phyloP scores from a whole-genome alignment of 1,140 invertebrate species.

The Saccostrea echinata region DNA sequence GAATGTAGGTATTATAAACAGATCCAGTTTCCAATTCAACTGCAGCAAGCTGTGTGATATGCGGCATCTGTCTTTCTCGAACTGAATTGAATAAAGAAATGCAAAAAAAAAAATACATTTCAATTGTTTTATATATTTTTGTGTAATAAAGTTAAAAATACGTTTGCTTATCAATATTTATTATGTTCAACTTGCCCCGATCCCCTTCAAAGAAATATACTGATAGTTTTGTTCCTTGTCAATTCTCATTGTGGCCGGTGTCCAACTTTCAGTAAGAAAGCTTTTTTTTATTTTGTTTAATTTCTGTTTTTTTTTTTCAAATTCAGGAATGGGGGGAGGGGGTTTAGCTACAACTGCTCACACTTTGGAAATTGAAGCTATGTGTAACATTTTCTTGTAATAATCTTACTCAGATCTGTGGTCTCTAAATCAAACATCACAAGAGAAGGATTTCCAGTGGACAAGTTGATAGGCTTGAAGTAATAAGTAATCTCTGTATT shows the following conservation, averaged over 20 bases:
- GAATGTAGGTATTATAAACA: slow-evolving; percentile 26
- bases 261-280: background rate
- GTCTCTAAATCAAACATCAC: slow-evolving; percentile 44
- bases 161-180: too few relatives aligned
- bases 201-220: too few relatives aligned
- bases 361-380: too few relatives aligned
- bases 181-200: background rate
- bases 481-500: too few relatives aligned
- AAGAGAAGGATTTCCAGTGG: slow-evolving; percentile 1
- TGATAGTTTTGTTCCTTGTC: too few relatives aligned
- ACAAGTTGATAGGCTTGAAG: background rate
- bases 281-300: background rate
- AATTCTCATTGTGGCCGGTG: too few relatives aligned
- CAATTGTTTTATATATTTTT: background rate
- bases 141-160: background rate
- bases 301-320: background rate
- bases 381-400: too few relatives aligned
- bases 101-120: background rate
- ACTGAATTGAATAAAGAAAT: slow-evolving; percentile 43
- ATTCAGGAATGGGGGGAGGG: too few relatives aligned
- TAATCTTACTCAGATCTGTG: slow-evolving; percentile 39
- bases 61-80: slow-evolving; percentile 8
- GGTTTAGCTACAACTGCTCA: too few relatives aligned
- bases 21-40: background rate
- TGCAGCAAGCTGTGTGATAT: slow-evolving; percentile 55